phyloP scores from a whole-genome alignment of 2,113 vertebrate species.

The Gyps fulvus region DNA sequence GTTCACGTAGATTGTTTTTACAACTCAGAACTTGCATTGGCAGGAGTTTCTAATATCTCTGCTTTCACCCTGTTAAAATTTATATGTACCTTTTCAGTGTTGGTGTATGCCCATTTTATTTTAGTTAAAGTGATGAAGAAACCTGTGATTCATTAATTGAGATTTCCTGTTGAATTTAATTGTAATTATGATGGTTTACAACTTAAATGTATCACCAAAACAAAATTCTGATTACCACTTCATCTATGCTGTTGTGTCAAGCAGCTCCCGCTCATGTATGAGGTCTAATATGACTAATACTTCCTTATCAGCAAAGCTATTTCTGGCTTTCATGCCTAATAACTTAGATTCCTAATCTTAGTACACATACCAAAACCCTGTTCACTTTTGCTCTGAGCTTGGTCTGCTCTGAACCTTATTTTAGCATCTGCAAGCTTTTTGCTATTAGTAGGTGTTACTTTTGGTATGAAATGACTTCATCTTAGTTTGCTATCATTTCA shows the following conservation, averaged over 20 bases:
- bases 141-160: not conserved
- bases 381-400: not conserved
- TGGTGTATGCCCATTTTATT: not conserved
- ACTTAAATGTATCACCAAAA: not conserved
- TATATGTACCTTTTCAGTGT: not conserved
- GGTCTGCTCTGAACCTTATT: not conserved
- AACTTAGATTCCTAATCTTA: not conserved
- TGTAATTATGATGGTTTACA: not conserved
- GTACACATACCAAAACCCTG: not conserved
- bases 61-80: not conserved
- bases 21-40: not conserved
- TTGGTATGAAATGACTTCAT: not conserved
- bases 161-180: not conserved
- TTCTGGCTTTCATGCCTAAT: not conserved
- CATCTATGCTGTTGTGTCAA: not conserved
- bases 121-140: not conserved
- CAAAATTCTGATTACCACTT: not conserved
- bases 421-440: not conserved
- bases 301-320: not conserved
- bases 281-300: not conserved
- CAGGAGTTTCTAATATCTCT: not conserved
- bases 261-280: not conserved
- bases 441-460: not conserved
- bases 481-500: not conserved
- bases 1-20: rapidly evolving